These are phyloP conservation scores for Thumatha senex DNA, from an alignment of 2,888 invertebrate genomes.

Conservation along the genomic window DNA sequence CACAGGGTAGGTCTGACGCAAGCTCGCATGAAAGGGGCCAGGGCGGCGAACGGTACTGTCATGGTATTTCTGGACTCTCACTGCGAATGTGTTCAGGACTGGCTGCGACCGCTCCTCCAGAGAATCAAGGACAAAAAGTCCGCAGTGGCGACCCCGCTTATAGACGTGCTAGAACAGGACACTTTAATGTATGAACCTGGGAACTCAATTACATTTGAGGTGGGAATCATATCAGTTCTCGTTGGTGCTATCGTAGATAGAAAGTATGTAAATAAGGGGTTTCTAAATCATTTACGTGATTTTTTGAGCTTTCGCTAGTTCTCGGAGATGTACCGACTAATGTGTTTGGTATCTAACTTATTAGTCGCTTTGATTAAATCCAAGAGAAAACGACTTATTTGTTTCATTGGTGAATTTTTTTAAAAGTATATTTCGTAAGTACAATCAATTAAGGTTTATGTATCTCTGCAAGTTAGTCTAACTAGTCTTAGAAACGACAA, in stretches of 20 bases:
- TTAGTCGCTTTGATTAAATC: background rate
- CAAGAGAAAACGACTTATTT: background rate
- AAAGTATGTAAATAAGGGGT: background rate
- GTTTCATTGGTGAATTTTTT: background rate
- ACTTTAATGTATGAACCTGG: constrained; percentile 75
- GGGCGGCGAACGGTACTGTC: constrained; percentile 66
- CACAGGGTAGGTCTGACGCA: constrained; percentile 84
- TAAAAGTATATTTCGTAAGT: too few species aligned
- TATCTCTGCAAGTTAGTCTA: too few species aligned
- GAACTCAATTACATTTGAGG: constrained; percentile 47
- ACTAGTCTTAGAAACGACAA: too few species aligned
- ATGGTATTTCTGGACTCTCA: constrained; percentile 95
- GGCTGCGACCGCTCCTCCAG: constrained; percentile 94
- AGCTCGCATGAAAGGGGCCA: constrained; percentile 92
- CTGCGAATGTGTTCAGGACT: constrained; percentile 90
- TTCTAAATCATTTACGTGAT: background rate
- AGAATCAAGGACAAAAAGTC: constrained; percentile 87
- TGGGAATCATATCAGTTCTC: constrained; percentile 15
- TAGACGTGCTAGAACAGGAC: constrained; percentile 93
- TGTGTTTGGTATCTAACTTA: background rate
- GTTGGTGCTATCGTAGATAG: background rate
- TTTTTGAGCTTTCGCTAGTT: background rate
- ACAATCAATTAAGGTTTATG: too few species aligned
- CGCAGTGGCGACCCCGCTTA: constrained; percentile 95
- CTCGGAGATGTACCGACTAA: background rate